These are phyloP conservation scores for Branchinecta lindahli DNA, from an alignment of 1,140 invertebrate species.

Conservation along the genomic window DNA sequence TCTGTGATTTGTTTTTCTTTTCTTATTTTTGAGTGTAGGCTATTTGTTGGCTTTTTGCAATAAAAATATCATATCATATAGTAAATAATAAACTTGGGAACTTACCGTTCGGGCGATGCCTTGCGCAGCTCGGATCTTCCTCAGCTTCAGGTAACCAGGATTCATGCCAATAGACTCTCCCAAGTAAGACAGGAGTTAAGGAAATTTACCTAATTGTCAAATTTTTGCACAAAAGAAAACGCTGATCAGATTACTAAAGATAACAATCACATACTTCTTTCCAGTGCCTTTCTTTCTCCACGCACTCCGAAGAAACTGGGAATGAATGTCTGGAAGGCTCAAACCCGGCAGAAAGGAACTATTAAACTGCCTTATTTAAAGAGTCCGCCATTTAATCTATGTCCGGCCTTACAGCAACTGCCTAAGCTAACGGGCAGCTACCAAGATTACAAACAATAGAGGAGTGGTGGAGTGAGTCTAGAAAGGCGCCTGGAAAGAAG, in stretches of 20 bases:
- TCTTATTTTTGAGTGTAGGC: too few relatives aligned
- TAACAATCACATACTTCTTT: background rate
- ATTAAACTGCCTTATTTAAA: background rate
- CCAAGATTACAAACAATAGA: constrained; percentile 26
- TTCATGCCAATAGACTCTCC: constrained; percentile 86
- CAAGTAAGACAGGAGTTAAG: constrained; percentile 59
- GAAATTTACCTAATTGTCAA: constrained; percentile 30
- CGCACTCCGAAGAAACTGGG: background rate
- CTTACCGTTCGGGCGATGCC: constrained; percentile 88
- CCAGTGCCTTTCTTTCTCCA: background rate
- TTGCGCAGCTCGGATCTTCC: constrained; percentile 93
- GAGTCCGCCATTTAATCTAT: constrained; percentile 18
- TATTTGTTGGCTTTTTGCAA: too few relatives aligned
- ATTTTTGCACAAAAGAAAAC: too few relatives aligned
- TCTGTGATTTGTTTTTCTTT: too few relatives aligned
- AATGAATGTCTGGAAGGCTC: background rate
- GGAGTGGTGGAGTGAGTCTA: background rate
- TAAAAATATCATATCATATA: too few relatives aligned
- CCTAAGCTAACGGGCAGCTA: constrained; percentile 18
- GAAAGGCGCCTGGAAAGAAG: background rate
- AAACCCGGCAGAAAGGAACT: too few relatives aligned
- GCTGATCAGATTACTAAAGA: constrained; percentile 34
- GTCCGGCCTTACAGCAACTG: constrained; percentile 24
- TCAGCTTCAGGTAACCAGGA: constrained; percentile 91
- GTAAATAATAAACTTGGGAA: constrained; percentile 16